A percentile compares a stretch with the other conserved stretches of the same genome.
Conservation (phyloP, 2,797 vertebrate genomes). For the Momotus momota region DNA sequence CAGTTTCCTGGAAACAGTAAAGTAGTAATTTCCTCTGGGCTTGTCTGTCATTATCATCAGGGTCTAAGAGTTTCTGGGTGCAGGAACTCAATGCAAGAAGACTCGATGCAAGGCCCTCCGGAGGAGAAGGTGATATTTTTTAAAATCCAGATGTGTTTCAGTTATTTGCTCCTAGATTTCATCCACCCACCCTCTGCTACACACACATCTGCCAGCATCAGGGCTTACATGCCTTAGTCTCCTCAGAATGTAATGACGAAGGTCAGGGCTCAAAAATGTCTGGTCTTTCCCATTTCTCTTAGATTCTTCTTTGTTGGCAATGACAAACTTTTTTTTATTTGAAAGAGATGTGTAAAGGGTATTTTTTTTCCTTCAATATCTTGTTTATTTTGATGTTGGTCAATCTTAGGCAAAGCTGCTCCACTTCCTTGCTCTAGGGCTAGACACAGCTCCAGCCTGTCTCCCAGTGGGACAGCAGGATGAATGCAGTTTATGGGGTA, state of each 20-base stretch:
- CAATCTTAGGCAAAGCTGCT: neutral
- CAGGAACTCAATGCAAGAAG: rapidly evolving
- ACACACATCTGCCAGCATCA: no score
- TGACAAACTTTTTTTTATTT: neutral
- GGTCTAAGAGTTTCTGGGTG: neutral
- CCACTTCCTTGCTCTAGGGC: neutral
- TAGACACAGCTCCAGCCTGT: rapidly evolving
- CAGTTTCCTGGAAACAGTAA: neutral
- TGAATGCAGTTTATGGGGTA: neutral
- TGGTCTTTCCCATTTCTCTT: neutral
- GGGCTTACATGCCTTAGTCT: no score
- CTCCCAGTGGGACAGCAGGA: neutral
- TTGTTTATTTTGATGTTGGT: neutral
- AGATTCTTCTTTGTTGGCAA: rapidly evolving
- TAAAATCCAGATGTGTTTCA: no score
- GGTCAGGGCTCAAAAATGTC: no score
- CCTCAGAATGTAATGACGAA: no score
- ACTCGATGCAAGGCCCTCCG: rapidly evolving
- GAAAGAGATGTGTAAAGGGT: neutral
- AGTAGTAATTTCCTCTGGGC: neutral
- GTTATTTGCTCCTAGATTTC: no score
- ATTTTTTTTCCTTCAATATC: neutral
- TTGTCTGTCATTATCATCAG: neutral
- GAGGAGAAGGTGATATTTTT: neutral
- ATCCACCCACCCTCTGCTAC: no score